Base-by-base conservation (phyloP, 1,140 invertebrate genomes). In the Diorhabda elongata region DNA sequence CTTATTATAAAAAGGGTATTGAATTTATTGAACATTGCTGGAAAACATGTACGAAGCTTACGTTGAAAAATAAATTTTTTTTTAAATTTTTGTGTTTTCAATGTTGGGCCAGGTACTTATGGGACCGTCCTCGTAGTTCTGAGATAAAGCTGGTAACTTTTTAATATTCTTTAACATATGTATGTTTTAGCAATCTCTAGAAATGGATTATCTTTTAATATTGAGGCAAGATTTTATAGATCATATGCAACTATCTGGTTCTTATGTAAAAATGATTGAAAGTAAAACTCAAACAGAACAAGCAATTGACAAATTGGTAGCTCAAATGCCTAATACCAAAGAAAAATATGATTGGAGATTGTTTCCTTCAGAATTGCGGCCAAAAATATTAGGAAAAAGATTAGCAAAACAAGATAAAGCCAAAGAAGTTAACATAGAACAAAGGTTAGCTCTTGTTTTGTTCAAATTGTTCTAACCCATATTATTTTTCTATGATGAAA, bases 301-400 rank as follows among this genome's bases (percentile, higher is more conserved):
- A 26, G 87, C 88, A 77, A 89, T 89, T 0, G 89, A 90, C 74
- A 84, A 86, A 69, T 87, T 90, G 73, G 83, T 88, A 56, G 82
- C 83, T 6, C 76, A 83, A 43, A 74, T 82, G 43, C 76, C 78
- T 0, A 75, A 74, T 11, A 83, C 83, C 61, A 79, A 76, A 7
- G 80, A 81, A 67, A 56, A 83, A 83, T 86, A 85, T 63, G 82
- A 88, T 67, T 89, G 87, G 84, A 78, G 70, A 9, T 81, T 82
- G 69, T 83, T 89, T 78, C 87, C 87, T 0, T 58, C 71, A 3
- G 87, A 89, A 77, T 76, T 88, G 3, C 82, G 85, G 62, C 79
- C 83, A 56, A 86, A 86, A 81, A 7, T 84, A 75, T 74, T 71
- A 52, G 71, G 74, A 59, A 80, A 65, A 67, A 75, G 45, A 72